Evolutionary conservation across 2,888 invertebrate species (phyloP), one percentile per base, ranked within the genome.

Genomic region (Lobophora halterata): DNA sequence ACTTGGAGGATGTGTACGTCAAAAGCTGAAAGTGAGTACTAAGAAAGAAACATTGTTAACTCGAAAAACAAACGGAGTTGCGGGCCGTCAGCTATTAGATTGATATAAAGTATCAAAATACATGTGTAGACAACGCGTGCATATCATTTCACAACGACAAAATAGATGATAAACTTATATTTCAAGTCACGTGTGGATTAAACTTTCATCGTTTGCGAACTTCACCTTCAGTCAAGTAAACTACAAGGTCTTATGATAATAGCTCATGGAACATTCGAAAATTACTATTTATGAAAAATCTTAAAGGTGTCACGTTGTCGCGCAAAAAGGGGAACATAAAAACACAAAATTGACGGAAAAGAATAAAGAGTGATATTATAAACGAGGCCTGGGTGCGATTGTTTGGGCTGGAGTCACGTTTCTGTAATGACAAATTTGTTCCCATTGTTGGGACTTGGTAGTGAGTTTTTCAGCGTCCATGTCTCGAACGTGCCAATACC

Each of bases 341-440:
- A 71, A 65, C 49, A 51, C 50, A 36, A 66, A 70, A 75, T 65
- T 63, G 62, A 60, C 61, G 71, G 61, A 74, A 77, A 75, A 69
- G 47, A 65, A 78, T 82, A 83, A 79, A 81, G 73, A 68, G 73
- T 76, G 69, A 80, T 75, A 78, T 79, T 79, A 76, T 75, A 73
- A 77, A 77, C 46, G 48, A 39, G 47, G 43, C 20, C 67, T 67
- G 65, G 58, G 53, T 48, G 49, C 60, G 57, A 30, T 53, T 77
- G 78, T 75, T 77, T 77, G 72, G 71, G 66, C 58, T 72, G 60
- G 61, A 71, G 80, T 80, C 86, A 86, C 86, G 86, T 85, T 68
- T 68, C 46, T 55, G 71, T 81, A 80, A 82, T 82, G 76, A 81
- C 79, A 79, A 81, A 79, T 79, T 76, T 71, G 73, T 72, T 63